Conservation (phyloP, 2,797 vertebrate genomes). For the Vespertilio murinus region DNA sequence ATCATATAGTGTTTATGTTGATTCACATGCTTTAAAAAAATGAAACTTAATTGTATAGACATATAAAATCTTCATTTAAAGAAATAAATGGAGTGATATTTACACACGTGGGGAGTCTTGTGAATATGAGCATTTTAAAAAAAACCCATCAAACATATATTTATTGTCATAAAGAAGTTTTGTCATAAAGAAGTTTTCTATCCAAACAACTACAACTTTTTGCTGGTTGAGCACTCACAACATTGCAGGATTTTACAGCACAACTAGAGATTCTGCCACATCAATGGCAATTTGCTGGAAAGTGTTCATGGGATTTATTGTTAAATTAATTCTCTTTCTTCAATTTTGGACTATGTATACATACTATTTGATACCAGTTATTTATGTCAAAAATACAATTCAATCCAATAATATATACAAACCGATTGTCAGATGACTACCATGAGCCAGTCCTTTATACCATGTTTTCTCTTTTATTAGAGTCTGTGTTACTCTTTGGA, state of each 20-base stretch:
- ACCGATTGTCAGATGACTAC: neutral
- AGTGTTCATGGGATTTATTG: neutral
- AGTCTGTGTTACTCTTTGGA: neutral
- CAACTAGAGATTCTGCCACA: neutral
- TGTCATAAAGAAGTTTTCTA: neutral
- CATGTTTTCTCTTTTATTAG: neutral
- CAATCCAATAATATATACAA: neutral
- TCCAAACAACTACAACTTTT: constrained; percentile 38
- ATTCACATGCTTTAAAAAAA: neutral
- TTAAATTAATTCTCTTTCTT: neutral
- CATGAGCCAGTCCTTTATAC: neutral
- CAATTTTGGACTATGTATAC: neutral
- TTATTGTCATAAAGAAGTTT: neutral
- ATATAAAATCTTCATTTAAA: neutral
- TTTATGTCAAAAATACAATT: neutral
- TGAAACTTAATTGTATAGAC: neutral
- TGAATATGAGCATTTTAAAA: neutral
- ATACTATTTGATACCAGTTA: neutral
- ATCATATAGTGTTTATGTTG: neutral
- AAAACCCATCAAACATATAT: neutral
- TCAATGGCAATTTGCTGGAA: neutral
- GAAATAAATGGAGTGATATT: neutral
- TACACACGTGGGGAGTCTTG: neutral
- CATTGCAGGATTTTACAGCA: neutral
- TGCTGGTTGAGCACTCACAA: neutral